These are phyloP conservation scores for Melinaea marsaeus DNA, from an alignment of 2,888 invertebrate species.

Conservation along the genomic window DNA sequence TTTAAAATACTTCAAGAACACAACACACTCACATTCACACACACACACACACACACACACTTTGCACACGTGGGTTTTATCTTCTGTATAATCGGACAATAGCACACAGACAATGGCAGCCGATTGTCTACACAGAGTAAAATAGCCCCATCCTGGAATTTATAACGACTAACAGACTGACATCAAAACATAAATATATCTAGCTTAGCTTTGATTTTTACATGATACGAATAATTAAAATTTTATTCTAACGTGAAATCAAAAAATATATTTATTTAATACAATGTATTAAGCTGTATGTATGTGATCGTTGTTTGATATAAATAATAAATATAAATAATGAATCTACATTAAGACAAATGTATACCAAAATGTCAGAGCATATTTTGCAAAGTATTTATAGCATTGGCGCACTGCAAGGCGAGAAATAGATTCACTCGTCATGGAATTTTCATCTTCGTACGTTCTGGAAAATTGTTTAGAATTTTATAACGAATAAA, in stretches of 20 bases:
- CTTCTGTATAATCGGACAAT: constrained; percentile 27
- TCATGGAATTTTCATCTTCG: constrained; percentile 20
- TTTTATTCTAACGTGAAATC: no score
- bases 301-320: no score
- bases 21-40: no score
- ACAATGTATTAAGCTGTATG: no score
- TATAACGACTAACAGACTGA: not conserved
- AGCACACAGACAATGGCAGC: constrained; percentile 19
- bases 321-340: no score
- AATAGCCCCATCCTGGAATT: not conserved
- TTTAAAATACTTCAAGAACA: not conserved
- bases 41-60: no score
- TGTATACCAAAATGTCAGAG: constrained; percentile 21
- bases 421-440: constrained; percentile 26
- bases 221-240: no score
- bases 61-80: constrained; percentile 12
- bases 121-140: constrained; percentile 11
- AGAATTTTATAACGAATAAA: not conserved
- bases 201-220: no score
- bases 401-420: constrained; percentile 18
- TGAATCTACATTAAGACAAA: no score
- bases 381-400: constrained; percentile 21
- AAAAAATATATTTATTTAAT: no score
- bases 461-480: constrained; percentile 1
- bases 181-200: not conserved